Conservation (phyloP, 2,888 invertebrate genomes). For the Lasioglossum lativentre region DNA sequence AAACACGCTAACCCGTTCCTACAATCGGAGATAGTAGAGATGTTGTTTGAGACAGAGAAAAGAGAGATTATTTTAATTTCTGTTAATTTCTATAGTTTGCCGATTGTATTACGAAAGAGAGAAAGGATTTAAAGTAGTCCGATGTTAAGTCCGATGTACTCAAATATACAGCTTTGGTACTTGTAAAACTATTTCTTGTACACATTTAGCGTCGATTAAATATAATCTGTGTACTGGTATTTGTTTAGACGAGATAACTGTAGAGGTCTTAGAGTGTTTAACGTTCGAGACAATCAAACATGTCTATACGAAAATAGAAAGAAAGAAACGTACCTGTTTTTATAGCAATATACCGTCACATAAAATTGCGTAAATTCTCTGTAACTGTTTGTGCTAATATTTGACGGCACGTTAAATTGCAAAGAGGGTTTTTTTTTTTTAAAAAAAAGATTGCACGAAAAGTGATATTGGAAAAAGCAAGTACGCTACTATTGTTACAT, state of each 20-base stretch:
- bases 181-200: constrained; percentile 20
- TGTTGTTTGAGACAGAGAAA: neutral
- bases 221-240: constrained; percentile 17
- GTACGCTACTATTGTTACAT: constrained; percentile 35
- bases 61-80: neutral
- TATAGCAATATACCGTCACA: neutral
- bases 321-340: neutral
- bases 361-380: constrained; percentile 27
- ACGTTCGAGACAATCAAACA: neutral
- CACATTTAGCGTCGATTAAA: constrained; percentile 10
- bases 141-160: constrained; percentile 17
- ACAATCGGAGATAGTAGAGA: constrained; percentile 8
- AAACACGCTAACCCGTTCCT: neutral
- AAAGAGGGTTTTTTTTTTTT: constrained; percentile 2
- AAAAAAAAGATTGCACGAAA: neutral
- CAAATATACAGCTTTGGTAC: constrained; percentile 26
- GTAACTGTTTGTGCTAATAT: constrained; percentile 18
- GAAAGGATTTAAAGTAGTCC: constrained; percentile 26
- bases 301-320: neutral
- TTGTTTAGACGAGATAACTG: neutral
- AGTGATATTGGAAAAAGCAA: constrained; percentile 27
- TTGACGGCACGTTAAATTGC: constrained; percentile 10
- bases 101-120: constrained; percentile 11
- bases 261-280: neutral
- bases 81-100: constrained; percentile 2